Conservation (phyloP, 2,888 invertebrate species). For the Brachyptera putata region DNA sequence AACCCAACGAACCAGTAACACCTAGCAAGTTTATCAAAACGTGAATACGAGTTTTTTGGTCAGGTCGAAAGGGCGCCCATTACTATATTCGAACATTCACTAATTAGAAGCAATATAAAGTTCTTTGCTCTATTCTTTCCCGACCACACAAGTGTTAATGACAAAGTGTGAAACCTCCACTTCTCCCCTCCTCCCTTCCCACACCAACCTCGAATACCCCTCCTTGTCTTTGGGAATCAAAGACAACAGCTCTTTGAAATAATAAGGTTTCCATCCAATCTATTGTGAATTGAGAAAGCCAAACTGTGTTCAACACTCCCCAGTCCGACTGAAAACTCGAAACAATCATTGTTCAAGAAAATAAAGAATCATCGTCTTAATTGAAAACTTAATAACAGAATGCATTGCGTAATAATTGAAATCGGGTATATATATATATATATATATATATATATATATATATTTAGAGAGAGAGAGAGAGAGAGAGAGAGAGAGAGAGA, state of each 20-base stretch:
- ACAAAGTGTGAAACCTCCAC: no score
- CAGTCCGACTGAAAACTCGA: constrained; percentile 15
- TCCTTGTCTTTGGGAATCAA: not conserved
- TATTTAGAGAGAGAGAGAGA: no score
- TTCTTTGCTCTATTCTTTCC: constrained; percentile 10
- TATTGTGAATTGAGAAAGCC: not conserved
- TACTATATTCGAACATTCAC: not conserved
- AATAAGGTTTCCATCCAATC: no score
- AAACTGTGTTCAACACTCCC: not conserved
- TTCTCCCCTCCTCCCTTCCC: no score
- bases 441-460: no score
- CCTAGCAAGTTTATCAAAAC: no score
- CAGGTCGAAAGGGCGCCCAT: constrained; percentile 10
- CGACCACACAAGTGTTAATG: constrained; percentile 21
- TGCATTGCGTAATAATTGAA: constrained; percentile 21
- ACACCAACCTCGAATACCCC: not conserved
- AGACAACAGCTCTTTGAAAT: not conserved
- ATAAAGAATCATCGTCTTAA: constrained; percentile 23
- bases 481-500: no score
- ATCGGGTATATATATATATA: no score
- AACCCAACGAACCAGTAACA: not conserved
- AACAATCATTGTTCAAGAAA: constrained; percentile 22
- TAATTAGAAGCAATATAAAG: constrained; percentile 17
- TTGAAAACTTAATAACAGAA: constrained; percentile 21
- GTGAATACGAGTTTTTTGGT: constrained; percentile 1